Percentiles rank a stretch among this genome's conserved stretches.
Conservation (phyloP, 2,797 vertebrate genomes). For the Melanotaenia trifasciata region DNA sequence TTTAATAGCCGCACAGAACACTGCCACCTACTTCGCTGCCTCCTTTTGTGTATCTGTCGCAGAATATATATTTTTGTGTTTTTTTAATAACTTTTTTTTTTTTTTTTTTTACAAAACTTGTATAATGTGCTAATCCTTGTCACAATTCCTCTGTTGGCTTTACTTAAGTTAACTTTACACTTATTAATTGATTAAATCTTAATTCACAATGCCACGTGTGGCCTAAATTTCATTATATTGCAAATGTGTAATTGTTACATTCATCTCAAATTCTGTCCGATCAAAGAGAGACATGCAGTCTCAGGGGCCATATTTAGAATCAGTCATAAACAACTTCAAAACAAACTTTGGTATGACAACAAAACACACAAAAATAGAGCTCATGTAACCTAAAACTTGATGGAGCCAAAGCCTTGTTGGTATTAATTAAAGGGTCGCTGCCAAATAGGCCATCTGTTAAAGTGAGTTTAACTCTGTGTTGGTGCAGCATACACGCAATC, state of each 20-base stretch:
- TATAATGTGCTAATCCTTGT: not conserved
- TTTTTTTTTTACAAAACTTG: not conserved
- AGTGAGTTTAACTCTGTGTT: conserved; percentile 45
- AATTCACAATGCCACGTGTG: conserved; percentile 20
- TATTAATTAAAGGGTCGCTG: conserved; percentile 57
- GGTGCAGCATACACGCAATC: conserved; percentile 29
- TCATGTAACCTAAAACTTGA: conserved; percentile 38
- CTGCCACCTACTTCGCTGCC: no score
- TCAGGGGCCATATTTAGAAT: conserved; percentile 23
- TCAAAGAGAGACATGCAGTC: conserved; percentile 8
- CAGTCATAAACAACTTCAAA: conserved; percentile 28
- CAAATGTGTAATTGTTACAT: not conserved
- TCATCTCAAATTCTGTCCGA: conserved; percentile 34
- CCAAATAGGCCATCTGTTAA: conserved; percentile 62
- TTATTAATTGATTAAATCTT: conserved; percentile 2
- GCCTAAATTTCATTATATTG: conserved; percentile 21
- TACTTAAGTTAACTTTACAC: no score
- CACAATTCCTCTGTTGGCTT: not conserved
- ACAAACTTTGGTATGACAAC: conserved; percentile 21
- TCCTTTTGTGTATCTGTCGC: no score
- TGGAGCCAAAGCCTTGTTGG: conserved; percentile 41
- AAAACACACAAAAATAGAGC: conserved; percentile 29
- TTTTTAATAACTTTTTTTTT: not conserved
- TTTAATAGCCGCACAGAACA: no score
- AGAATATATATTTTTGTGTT: not conserved